phyloP scores from a whole-genome alignment of 1,140 invertebrate species.

The Drosophila eugracilis region DNA sequence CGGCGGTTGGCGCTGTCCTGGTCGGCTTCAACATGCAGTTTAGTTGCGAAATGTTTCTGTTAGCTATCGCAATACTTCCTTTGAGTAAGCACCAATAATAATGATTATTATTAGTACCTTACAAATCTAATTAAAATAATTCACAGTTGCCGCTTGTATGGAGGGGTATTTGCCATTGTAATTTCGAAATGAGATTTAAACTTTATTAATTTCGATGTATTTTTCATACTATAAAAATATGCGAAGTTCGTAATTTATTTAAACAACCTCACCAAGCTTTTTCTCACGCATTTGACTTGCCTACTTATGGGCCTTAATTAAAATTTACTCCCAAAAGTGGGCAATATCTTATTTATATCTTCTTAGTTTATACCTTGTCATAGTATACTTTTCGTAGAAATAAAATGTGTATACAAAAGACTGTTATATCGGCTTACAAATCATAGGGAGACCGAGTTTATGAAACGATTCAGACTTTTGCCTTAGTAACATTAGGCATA shows the following conservation, averaged over 20 bases:
- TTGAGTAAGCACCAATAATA: conserved; percentile 32
- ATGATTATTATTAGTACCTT: neutral
- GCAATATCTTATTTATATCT: neutral
- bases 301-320: too few relatives aligned
- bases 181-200: neutral
- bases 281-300: too few relatives aligned
- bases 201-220: too few relatives aligned
- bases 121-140: neutral
- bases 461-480: too few relatives aligned
- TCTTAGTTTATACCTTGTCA: too few relatives aligned
- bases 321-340: conserved; percentile 7
- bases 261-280: neutral
- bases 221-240: too few relatives aligned
- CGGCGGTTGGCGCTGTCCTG: conserved; percentile 45
- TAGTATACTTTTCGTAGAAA: too few relatives aligned
- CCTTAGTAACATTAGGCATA: too few relatives aligned
- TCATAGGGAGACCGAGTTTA: too few relatives aligned
- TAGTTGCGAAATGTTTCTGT: conserved; percentile 49
- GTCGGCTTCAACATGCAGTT: conserved; percentile 45
- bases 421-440: too few relatives aligned
- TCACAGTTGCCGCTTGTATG: conserved; percentile 49
- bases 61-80: conserved; percentile 46
- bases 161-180: conserved; percentile 53
- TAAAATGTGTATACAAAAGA: too few relatives aligned
- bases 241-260: too few relatives aligned